Conservation (phyloP, 2,113 vertebrate species). For the Hippocampus barbouri region DNA sequence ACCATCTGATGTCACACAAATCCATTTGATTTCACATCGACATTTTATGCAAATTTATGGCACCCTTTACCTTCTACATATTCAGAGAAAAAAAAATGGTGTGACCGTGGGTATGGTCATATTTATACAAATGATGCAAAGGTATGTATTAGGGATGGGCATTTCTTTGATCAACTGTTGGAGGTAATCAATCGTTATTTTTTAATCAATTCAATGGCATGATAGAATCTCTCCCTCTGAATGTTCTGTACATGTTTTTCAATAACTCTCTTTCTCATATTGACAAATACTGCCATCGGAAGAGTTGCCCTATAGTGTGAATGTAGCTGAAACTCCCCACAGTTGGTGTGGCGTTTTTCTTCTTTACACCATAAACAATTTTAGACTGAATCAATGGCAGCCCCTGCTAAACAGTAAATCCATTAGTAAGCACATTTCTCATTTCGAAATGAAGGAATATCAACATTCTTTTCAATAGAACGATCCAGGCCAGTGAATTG, state of each 20-base stretch:
- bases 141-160: conserved; percentile 26
- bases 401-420: neutral
- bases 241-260: neutral
- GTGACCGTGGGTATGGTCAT: conserved; percentile 59
- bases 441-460: conserved; percentile 51
- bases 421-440: neutral
- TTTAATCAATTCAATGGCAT: neutral
- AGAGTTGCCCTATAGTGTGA: neutral
- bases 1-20: conserved; percentile 65
- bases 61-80: conserved; percentile 59
- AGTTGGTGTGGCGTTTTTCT: neutral
- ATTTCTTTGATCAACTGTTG: conserved; percentile 30
- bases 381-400: neutral
- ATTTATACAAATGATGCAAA: conserved; percentile 67
- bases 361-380: neutral
- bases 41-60: conserved; percentile 57
- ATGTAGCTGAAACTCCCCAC: neutral
- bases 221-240: neutral
- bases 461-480: conserved; percentile 56
- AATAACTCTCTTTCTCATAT: too few species aligned
- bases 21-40: conserved; percentile 57
- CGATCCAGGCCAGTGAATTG: conserved; percentile 34
- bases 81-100: conserved; percentile 59
- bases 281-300: neutral
- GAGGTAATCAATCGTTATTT: neutral